Conservation (phyloP, 1,140 invertebrate species). For the Vanessa tameamea region DNA sequence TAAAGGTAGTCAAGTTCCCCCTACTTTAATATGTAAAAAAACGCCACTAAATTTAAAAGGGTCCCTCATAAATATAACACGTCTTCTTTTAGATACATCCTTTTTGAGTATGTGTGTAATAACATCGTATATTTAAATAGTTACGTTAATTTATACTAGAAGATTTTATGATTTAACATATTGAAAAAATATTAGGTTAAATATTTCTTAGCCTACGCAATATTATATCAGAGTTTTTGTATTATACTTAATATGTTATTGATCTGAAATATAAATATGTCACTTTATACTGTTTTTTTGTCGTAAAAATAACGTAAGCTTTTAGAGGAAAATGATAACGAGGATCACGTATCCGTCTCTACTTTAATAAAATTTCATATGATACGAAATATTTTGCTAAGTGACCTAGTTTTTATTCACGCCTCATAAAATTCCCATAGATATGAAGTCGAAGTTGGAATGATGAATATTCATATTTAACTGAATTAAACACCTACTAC, state of each 20-base stretch:
- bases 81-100: neutral
- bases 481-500: too few species aligned
- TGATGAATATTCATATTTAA: neutral
- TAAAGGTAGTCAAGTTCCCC: constrained; percentile 20
- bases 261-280: too few species aligned
- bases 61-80: constrained; percentile 21
- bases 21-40: constrained; percentile 19
- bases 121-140: neutral
- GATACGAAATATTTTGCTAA: neutral
- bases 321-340: neutral
- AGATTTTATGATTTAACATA: neutral
- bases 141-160: neutral
- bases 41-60: constrained; percentile 24
- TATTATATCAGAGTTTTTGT: too few species aligned
- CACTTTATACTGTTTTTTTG: too few species aligned
- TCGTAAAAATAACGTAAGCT: neutral
- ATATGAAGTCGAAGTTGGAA: neutral
- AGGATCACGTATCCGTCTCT: neutral
- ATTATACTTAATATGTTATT: too few species aligned
- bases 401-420: constrained; percentile 2
- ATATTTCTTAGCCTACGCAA: neutral
- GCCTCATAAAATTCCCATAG: constrained; percentile 7
- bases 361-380: constrained; percentile 5
- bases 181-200: neutral
- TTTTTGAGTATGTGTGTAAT: too few species aligned